phyloP scores from a whole-genome alignment of 2,797 vertebrate genomes.

The Hypotaenidia okinawae region DNA sequence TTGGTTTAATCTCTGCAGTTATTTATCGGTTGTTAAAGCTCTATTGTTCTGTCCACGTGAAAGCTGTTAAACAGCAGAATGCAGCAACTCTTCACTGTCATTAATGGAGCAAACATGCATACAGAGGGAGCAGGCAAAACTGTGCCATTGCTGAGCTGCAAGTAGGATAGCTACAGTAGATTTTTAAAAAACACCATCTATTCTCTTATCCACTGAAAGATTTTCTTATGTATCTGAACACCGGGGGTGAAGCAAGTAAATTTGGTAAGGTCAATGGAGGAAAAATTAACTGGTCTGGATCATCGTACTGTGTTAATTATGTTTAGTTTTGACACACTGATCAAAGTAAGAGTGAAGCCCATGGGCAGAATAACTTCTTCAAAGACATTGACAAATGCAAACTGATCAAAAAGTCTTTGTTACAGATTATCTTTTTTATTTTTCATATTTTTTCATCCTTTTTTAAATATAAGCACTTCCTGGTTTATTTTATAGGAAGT shows the following conservation, averaged over 20 bases:
- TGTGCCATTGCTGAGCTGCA: neutral
- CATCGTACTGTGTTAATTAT: neutral
- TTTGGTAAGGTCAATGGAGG: neutral
- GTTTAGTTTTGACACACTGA: neutral
- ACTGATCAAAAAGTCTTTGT: neutral
- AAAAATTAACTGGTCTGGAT: neutral
- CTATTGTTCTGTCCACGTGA: neutral
- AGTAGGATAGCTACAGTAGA: neutral
- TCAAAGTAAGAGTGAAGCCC: neutral
- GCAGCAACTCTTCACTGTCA: neutral
- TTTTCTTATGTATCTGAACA: neutral
- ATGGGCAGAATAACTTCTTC: neutral
- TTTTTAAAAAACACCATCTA: neutral
- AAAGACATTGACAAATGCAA: neutral
- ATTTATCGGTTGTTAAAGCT: neutral
- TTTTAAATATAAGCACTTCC: neutral
- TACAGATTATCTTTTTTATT: neutral
- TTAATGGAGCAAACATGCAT: neutral
- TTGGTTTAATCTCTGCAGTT: conserved; percentile 28
- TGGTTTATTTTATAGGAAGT: neutral
- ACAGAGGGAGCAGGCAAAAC: neutral
- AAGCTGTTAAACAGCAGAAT: neutral
- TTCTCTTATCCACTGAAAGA: neutral
- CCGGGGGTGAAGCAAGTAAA: neutral
- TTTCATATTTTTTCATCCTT: neutral